Base-by-base conservation (phyloP, 2,113 vertebrate species). In the Tupaia tana region DNA sequence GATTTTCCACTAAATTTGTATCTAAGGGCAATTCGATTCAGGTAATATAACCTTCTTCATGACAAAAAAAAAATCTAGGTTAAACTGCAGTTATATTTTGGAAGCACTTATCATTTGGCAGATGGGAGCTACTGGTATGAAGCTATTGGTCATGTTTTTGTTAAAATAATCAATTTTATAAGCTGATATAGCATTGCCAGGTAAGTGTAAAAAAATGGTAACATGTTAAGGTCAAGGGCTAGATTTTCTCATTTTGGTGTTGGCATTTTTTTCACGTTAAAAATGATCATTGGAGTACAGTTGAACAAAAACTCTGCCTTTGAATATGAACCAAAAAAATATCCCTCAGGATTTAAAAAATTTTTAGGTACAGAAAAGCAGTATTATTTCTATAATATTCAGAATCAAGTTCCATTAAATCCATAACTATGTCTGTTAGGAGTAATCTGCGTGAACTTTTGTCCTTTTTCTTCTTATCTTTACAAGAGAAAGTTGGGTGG, bases 1-100 rank as follows among this genome's bases (percentile, higher is more conserved):
- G 16, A 7, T 43, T 61, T 90, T 81, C 20, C 54, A 67, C 34
- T 59, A 85, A 84, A 83, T 73, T 89, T 91, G 3, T 52, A 27
- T 83, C 19, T 34, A 59, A 66, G 20, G 6, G 12, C 14, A 82
- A 59, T 83, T 74, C 14, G 78, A 59, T 83, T 74, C 7, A 58
- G 63, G 63, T 66, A 75, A 24, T 52, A 85, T 63, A 63, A 78
- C 83, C 1, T 2, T 85, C 8, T 80, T 67, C 15, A n/a, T 84
- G 61, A 89, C 29, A 89, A 22, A 85, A 81, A 85, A 81, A 78
- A 54, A 58, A 82, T 78, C 56, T 86, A 94, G 34, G 9, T 67
- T 66, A 70, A 84, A 89, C 54, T 90, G 80, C 11, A 64, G 13
- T 54, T 63, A 77, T 67, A 69, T n/a, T 89, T 94, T 87, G 86